A percentile compares a stretch with the other conserved stretches of the same genome.
Evolutionary conservation across 2,888 invertebrate species (phyloP).

Genomic region (Pristionchus fissidentatus): DNA sequence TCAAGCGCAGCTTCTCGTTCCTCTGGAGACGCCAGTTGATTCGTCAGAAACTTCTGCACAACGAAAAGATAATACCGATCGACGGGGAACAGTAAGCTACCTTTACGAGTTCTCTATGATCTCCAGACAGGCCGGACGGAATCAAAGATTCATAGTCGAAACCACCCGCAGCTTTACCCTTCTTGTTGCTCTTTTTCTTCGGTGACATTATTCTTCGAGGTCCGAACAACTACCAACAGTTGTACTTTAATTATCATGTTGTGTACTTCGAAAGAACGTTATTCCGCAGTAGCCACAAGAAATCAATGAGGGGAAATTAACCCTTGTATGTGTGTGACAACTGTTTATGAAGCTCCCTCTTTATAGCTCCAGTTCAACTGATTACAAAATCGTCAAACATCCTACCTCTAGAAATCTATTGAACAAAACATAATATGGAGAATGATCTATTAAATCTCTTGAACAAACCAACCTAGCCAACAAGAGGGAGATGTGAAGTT

Average conservation of each 20-base stretch:
- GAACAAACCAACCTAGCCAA: slow-evolving; percentile 33
- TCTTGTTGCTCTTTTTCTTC: slow-evolving; percentile 11
- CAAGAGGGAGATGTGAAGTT: slow-evolving; percentile 32
- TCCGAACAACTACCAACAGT: neutral
- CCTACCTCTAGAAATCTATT: slow-evolving; percentile 19
- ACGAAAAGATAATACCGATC: neutral
- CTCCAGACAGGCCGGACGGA: neutral
- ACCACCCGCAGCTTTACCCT: neutral
- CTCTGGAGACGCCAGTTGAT: slow-evolving; percentile 29
- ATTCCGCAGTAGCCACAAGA: neutral
- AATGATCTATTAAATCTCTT: neutral
- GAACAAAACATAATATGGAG: slow-evolving; percentile 12
- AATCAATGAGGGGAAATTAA: slow-evolving; percentile 28
- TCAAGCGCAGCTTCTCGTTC: slow-evolving; percentile 48
- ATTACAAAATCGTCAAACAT: slow-evolving; percentile 22
- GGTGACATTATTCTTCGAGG: neutral
- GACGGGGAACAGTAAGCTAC: neutral
- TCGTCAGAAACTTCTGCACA: slow-evolving; percentile 49
- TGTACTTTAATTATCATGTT: neutral
- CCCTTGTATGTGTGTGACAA: slow-evolving; percentile 3
- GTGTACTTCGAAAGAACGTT: neutral
- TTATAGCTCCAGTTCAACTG: slow-evolving; percentile 34
- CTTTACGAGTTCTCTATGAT: slow-evolving; percentile 11
- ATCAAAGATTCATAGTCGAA: slow-evolving; percentile 45
- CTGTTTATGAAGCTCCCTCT: slow-evolving; percentile 17